Percentiles rank a stretch among this genome's conserved stretches.
Conservation (phyloP, 2,888 invertebrate species). For the Amiota mariae region DNA sequence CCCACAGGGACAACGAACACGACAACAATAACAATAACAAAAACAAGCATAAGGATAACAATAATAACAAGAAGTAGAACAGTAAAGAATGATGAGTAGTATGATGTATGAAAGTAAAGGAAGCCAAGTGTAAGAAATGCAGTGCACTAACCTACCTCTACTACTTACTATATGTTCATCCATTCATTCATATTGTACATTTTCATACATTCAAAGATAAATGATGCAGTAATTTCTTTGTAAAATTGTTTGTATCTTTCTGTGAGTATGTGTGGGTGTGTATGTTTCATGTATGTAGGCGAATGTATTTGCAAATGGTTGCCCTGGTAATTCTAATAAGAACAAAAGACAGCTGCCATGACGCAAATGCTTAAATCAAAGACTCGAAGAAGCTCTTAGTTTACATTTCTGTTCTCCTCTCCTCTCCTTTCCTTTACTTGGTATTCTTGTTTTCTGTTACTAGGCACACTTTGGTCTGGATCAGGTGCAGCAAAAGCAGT, state of each 20-base stretch:
- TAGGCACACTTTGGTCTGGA: too few species aligned
- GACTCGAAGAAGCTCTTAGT: background rate
- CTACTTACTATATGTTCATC: background rate
- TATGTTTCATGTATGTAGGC: background rate
- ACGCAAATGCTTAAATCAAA: constrained; percentile 13
- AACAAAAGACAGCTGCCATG: constrained; percentile 14
- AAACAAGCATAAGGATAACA: constrained; percentile 34
- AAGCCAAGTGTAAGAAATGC: background rate
- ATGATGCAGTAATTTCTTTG: background rate
- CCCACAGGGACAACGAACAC: constrained; percentile 14
- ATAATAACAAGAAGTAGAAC: background rate
- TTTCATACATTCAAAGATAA: constrained; percentile 1
- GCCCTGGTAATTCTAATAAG: constrained; percentile 13
- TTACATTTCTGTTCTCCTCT: too few species aligned
- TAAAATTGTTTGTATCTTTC: background rate
- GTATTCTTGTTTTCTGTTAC: too few species aligned
- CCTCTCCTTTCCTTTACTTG: too few species aligned
- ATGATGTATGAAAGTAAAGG: background rate
- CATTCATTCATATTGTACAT: background rate
- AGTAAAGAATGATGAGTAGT: background rate
- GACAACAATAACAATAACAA: constrained; percentile 33
- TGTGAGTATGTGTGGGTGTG: background rate
- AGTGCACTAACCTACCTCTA: background rate
- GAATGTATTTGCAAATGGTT: constrained; percentile 2
- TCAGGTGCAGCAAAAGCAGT: too few species aligned